Evolutionary conservation across 1,140 invertebrate genomes (phyloP).

Genomic region (Radopholus similis): DNA sequence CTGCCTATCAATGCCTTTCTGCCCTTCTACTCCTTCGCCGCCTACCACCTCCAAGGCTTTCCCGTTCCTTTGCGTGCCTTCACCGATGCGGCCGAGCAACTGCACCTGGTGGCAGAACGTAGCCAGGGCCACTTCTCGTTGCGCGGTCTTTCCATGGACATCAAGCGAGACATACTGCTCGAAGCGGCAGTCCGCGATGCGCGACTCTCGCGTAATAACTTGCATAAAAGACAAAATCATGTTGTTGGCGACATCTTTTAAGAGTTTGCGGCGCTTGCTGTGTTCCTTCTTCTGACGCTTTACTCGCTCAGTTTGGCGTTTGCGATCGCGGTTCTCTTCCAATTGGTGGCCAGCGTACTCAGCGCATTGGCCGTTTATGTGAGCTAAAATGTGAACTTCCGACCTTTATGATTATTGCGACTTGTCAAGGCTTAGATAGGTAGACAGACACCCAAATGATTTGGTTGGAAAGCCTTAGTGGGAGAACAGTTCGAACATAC

Average conservation of each 20-base stretch:
- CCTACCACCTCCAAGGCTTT: constrained; percentile 39
- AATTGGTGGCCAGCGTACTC: constrained; percentile 27
- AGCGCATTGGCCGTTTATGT: constrained; percentile 22
- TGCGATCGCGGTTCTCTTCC: constrained; percentile 32
- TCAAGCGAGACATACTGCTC: constrained; percentile 41
- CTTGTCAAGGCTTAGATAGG: too few species aligned
- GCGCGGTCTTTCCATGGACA: constrained; percentile 36
- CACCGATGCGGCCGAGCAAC: constrained; percentile 25
- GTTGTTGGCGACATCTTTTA: too few species aligned
- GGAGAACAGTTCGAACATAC: background rate
- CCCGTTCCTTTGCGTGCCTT: constrained; percentile 18
- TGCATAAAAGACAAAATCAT: too few species aligned
- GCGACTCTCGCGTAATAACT: constrained; percentile 26
- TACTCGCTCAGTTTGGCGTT: constrained; percentile 34
- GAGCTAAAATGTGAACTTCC: too few species aligned
- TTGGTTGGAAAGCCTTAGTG: background rate
- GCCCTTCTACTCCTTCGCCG: constrained; percentile 48
- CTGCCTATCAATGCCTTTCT: constrained; percentile 53
- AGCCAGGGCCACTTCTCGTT: background rate
- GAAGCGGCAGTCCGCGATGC: constrained; percentile 39
- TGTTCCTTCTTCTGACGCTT: constrained; percentile 25
- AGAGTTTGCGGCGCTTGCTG: constrained; percentile 35
- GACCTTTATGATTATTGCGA: too few species aligned
- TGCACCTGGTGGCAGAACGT: constrained; percentile 3
- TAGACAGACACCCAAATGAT: background rate